A percentile compares a stretch with the other conserved stretches of the same genome.
Conservation (phyloP, 2,888 invertebrate genomes). For the Brachyptera putata region DNA sequence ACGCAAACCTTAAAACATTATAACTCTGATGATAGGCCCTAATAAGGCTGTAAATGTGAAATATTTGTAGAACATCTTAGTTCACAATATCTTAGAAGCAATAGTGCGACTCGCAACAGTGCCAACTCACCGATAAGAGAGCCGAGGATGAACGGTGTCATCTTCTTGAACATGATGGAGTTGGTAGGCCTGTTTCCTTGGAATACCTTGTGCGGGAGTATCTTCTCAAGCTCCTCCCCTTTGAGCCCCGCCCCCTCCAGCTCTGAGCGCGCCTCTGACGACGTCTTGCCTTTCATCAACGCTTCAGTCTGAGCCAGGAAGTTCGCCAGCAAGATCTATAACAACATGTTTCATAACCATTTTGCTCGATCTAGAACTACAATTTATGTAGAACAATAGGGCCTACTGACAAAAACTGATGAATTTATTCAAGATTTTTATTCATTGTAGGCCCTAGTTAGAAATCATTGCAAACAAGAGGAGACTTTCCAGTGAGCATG, state of each 20-base stretch:
- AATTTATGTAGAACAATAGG: neutral
- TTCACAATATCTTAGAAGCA: no score
- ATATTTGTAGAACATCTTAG: no score
- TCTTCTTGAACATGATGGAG: conserved; percentile 85
- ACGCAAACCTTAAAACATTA: no score
- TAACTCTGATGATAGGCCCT: no score
- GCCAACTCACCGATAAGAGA: conserved; percentile 88
- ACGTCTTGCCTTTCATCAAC: conserved; percentile 77
- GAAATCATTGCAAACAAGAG: no score
- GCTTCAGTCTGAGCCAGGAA: conserved; percentile 99
- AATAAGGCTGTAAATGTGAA: no score
- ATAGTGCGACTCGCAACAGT: no score
- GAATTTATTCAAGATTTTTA: no score
- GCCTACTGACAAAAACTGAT: no score
- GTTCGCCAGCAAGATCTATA: conserved; percentile 88
- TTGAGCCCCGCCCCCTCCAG: conserved; percentile 72
- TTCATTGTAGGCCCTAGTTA: no score
- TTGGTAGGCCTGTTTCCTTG: conserved; percentile 96
- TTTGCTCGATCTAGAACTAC: neutral
- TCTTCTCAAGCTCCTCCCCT: conserved; percentile 66
- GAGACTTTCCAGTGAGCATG: neutral
- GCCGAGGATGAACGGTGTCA: conserved; percentile 92
- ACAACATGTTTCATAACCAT: conserved; percentile 25
- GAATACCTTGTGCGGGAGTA: conserved; percentile 95
- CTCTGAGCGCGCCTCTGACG: conserved; percentile 69